Conservation (phyloP, 2,113 vertebrate genomes). For the Oxyura jamaicensis region DNA sequence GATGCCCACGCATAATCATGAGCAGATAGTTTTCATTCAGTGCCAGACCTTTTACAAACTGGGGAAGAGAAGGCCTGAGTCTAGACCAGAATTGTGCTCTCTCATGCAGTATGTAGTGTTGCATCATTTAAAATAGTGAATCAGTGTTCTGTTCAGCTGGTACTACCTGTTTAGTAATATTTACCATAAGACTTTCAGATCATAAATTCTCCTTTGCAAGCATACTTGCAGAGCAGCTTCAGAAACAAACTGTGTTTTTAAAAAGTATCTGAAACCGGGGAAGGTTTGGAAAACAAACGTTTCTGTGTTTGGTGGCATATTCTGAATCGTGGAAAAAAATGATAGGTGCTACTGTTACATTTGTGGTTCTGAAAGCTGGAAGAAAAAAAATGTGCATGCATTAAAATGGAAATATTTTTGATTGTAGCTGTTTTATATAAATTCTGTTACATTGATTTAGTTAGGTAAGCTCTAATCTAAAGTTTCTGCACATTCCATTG, state of each 20-base stretch:
- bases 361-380: neutral
- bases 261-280: neutral
- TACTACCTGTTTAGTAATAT: neutral
- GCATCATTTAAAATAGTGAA: slow-evolving; percentile 10
- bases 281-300: neutral
- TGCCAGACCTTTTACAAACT: neutral
- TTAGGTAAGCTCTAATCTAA: neutral
- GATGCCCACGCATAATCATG: neutral
- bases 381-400: neutral
- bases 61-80: neutral
- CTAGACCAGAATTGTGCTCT: neutral
- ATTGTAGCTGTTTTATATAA: neutral
- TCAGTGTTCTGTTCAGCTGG: slow-evolving; percentile 20
- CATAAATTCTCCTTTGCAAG: slow-evolving; percentile 11
- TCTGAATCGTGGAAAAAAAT: neutral
- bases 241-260: neutral
- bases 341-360: neutral
- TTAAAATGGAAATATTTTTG: neutral
- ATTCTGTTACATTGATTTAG: neutral
- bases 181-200: neutral
- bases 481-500: neutral
- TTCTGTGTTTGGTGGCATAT: neutral
- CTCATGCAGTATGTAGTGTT: neutral
- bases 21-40: neutral
- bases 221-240: neutral